These are phyloP conservation scores for Phaenicophaeus curvirostris DNA, from an alignment of 2,797 vertebrate genomes.

Conservation along the genomic window DNA sequence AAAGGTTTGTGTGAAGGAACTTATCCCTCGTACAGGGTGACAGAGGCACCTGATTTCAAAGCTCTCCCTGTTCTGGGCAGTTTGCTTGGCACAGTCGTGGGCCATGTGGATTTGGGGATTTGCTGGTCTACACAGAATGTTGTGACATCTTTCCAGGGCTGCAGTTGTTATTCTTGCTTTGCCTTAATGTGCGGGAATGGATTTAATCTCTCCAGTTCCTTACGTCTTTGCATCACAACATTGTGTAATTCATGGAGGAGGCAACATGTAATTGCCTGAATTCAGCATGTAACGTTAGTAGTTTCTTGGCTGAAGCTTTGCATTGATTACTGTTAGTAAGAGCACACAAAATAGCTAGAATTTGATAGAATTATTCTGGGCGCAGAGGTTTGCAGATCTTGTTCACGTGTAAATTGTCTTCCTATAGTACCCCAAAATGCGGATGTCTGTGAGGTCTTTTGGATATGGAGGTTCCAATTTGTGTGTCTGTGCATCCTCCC, in stretches of 20 bases:
- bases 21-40: neutral
- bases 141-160: neutral
- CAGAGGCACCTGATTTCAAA: neutral
- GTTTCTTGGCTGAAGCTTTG: neutral
- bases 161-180: neutral
- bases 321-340: neutral
- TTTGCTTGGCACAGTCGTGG: neutral
- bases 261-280: neutral
- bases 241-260: neutral
- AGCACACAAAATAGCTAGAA: neutral
- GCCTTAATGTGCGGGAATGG: neutral
- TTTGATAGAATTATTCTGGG: neutral
- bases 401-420: neutral
- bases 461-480: neutral
- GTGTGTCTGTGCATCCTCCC: accelerated
- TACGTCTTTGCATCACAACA: neutral
- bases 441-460: neutral
- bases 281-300: neutral
- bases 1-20: neutral
- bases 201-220: neutral
- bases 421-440: neutral
- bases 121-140: neutral
- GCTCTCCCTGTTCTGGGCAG: neutral
- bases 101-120: neutral
- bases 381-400: neutral